These are phyloP conservation scores for Semaprochilodus insignis DNA, from an alignment of 2,797 vertebrate species.

Conservation along the genomic window DNA sequence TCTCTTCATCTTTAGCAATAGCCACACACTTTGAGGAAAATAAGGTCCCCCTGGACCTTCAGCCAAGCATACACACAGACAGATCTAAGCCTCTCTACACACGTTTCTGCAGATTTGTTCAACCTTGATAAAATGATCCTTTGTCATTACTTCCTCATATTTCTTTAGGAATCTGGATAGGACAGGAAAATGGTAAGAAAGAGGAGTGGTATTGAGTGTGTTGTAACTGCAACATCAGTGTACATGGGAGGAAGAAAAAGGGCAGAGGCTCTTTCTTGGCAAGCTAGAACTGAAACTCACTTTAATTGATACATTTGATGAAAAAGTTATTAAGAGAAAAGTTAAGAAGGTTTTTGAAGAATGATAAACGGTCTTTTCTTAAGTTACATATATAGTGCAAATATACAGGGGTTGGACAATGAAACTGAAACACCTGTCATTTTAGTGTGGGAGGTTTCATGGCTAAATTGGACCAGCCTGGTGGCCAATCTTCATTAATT, in stretches of 20 bases:
- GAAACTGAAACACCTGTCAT: too few species aligned
- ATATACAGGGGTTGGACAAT: too few species aligned
- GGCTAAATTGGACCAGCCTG: too few species aligned
- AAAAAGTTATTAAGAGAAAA: too few species aligned
- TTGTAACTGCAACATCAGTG: neutral
- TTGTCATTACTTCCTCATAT: neutral
- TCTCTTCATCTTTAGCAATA: slow-evolving; percentile 40
- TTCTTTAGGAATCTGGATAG: too few species aligned
- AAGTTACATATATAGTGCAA: too few species aligned
- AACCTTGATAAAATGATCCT: slow-evolving; percentile 20
- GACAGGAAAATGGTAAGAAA: too few species aligned
- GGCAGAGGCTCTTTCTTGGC: neutral
- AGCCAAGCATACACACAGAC: neutral
- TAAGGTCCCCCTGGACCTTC: neutral
- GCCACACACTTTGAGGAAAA: slow-evolving; percentile 22
- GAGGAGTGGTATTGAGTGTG: too few species aligned
- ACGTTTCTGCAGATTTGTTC: neutral
- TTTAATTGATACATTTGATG: slow-evolving; percentile 46
- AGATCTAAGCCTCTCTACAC: neutral
- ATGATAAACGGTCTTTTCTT: too few species aligned
- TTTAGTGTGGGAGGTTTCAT: too few species aligned
- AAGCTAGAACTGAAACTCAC: neutral
- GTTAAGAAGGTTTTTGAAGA: too few species aligned
- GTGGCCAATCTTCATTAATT: too few species aligned
- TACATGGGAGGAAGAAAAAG: neutral